A percentile compares a stretch with the other conserved stretches of the same genome.
phyloP scores from a whole-genome alignment of 2,797 vertebrate species.

The Petrocephalus schoutedeni region DNA sequence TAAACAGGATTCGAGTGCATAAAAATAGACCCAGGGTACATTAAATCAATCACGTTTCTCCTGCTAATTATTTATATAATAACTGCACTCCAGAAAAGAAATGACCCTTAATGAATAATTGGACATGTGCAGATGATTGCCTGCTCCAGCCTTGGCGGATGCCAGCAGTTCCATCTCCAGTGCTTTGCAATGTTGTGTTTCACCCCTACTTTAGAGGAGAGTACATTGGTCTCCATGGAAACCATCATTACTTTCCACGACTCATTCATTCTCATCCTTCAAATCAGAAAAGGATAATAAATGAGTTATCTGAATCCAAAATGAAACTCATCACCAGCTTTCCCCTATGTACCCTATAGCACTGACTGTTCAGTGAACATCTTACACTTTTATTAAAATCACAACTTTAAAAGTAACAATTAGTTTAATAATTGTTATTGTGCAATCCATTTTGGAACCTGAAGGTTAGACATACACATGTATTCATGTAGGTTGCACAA shows the following conservation, averaged over 20 bases:
- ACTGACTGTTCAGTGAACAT: not conserved
- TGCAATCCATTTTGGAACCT: not conserved
- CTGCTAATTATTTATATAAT: not conserved
- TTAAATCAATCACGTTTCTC: not conserved
- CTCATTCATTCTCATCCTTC: not conserved
- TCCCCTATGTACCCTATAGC: not conserved
- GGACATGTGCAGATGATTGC: not conserved
- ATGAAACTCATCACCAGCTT: not conserved
- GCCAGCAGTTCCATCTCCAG: not conserved
- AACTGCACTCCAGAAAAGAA: not conserved
- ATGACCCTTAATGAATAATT: conserved; percentile 2
- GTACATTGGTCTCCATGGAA: conserved; percentile 1
- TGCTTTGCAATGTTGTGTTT: not conserved
- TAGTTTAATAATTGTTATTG: not conserved
- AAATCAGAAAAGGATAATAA: not conserved
- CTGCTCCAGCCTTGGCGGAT: not conserved
- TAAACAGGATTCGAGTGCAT: not conserved
- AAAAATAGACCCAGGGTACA: not conserved
- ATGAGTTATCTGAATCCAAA: not conserved
- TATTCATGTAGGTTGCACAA: not conserved
- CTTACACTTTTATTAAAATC: not conserved
- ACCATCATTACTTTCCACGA: not conserved
- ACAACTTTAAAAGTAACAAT: not conserved
- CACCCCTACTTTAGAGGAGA: not conserved
- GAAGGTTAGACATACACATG: not conserved